phyloP scores from a whole-genome alignment of 2,888 invertebrate genomes.

The Chloromyia formosa region DNA sequence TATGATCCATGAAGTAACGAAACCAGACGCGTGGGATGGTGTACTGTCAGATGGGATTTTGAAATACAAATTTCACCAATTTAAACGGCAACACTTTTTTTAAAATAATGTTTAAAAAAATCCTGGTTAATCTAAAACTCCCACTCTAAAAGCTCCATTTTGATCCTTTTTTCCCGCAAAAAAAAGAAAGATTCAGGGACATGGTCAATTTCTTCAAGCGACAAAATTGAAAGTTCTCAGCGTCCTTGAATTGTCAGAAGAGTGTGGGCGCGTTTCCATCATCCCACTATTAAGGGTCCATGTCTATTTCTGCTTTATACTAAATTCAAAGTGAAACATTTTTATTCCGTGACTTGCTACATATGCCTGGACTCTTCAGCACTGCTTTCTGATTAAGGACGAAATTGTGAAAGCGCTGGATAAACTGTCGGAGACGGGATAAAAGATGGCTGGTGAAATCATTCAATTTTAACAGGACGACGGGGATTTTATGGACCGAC shows the following conservation, averaged over 20 bases:
- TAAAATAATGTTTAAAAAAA: no score
- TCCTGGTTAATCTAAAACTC: neutral
- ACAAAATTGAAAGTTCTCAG: neutral
- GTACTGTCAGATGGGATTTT: no score
- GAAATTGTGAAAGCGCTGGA: neutral
- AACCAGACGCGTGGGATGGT: no score
- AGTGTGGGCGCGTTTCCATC: neutral
- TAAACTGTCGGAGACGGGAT: neutral
- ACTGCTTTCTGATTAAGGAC: neutral
- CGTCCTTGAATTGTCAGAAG: neutral
- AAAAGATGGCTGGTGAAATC: neutral
- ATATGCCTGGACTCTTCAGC: neutral
- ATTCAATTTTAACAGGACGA: neutral
- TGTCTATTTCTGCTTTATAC: neutral
- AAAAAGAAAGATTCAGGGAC: neutral
- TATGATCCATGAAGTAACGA: no score
- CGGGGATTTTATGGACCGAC: neutral
- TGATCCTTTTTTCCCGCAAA: neutral
- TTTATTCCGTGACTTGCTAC: constrained; percentile 3
- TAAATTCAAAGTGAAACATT: constrained; percentile 1
- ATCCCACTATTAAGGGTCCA: neutral
- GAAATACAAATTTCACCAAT: no score
- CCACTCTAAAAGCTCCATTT: neutral
- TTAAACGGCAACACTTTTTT: no score
- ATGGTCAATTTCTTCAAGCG: neutral